Percentiles rank a stretch among this genome's conserved stretches.
Conservation (phyloP, 2,797 vertebrate species). For the Onychomys leucogaster region DNA sequence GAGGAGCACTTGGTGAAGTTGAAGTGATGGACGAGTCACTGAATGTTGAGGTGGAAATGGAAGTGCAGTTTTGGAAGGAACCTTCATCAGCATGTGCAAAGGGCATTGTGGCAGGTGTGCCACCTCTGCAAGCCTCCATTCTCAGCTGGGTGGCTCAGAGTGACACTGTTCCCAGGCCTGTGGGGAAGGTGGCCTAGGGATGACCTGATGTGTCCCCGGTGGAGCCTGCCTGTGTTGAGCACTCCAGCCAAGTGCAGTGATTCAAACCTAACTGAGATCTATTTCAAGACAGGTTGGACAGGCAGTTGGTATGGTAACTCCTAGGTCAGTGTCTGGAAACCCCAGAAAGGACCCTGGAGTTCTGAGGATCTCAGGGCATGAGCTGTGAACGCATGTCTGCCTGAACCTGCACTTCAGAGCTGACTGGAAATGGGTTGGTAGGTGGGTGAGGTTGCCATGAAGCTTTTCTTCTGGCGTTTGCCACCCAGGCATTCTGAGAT, state of each 20-base stretch:
- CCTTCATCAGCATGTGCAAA: background rate
- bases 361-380: background rate
- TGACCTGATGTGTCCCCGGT: accelerated
- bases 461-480: background rate
- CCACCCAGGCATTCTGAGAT: background rate
- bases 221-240: accelerated
- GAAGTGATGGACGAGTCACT: background rate
- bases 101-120: background rate
- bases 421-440: background rate
- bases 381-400: background rate
- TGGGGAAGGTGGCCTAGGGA: background rate
- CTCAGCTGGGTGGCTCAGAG: background rate
- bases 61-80: slow-evolving; percentile 18
- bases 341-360: background rate
- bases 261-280: background rate
- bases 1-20: background rate
- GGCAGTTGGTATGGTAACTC: background rate
- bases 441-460: background rate
- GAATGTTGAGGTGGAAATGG: background rate
- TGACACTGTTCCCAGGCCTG: accelerated
- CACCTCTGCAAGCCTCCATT: background rate
- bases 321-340: background rate
- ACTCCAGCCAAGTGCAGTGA: background rate
- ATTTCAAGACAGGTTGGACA: background rate
- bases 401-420: background rate